A percentile compares a stretch with the other conserved stretches of the same genome.
phyloP scores from a whole-genome alignment of 2,888 invertebrate species.

The Epirrhoe alternata region DNA sequence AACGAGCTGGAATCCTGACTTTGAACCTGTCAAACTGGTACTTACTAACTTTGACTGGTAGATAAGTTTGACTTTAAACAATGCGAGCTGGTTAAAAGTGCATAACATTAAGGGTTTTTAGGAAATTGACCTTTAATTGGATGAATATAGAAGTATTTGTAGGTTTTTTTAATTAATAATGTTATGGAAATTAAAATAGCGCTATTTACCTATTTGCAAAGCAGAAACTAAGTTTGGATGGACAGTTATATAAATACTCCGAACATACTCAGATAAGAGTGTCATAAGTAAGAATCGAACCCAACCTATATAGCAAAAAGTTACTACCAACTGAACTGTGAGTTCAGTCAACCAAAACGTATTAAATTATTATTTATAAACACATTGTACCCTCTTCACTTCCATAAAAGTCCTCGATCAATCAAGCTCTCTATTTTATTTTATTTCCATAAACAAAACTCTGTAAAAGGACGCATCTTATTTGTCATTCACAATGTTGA shows the following conservation, averaged over 20 bases:
- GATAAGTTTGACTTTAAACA: conserved; percentile 3
- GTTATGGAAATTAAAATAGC: too few species aligned
- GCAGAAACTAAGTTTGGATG: too few species aligned
- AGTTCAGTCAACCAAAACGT: background rate
- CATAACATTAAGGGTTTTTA: background rate
- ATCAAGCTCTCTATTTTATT: conserved; percentile 6
- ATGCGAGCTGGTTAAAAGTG: background rate
- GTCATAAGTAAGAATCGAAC: too few species aligned
- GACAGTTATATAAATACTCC: too few species aligned
- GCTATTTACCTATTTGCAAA: too few species aligned
- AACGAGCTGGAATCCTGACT: conserved; percentile 63
- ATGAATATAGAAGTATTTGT: too few species aligned
- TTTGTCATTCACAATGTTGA: background rate
- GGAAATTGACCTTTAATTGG: too few species aligned
- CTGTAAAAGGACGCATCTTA: background rate
- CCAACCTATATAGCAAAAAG: too few species aligned
- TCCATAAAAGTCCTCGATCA: background rate
- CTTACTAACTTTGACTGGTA: conserved; percentile 20
- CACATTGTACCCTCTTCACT: background rate
- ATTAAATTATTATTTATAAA: background rate
- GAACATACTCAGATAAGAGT: too few species aligned
- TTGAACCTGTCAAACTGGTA: conserved; percentile 44
- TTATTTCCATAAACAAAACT: background rate
- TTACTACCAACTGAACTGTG: background rate
- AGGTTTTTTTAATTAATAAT: too few species aligned